These are phyloP conservation scores for Ashinkailepas kermadecensis DNA, from an alignment of 2,888 invertebrate species.

Conservation along the genomic window DNA sequence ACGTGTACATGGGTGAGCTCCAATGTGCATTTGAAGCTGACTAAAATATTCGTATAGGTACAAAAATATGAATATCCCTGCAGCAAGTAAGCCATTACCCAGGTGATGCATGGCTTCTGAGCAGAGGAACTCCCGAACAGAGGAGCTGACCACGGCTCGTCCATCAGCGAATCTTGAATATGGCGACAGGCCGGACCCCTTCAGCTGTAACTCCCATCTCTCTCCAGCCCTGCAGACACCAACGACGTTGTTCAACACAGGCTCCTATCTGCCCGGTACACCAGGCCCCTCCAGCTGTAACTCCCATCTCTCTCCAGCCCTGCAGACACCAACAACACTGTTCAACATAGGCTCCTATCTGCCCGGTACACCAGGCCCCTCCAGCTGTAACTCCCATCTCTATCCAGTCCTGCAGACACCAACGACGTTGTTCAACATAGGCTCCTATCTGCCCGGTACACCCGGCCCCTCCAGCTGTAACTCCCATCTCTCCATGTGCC, in stretches of 20 bases:
- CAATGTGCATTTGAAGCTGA: neutral
- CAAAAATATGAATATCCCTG: slow-evolving; percentile 31
- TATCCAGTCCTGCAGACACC: slow-evolving; percentile 41
- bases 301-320: slow-evolving; percentile 55
- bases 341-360: too few relatives aligned
- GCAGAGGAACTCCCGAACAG: slow-evolving; percentile 58
- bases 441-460: too few relatives aligned
- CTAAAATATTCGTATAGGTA: neutral
- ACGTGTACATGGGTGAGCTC: neutral
- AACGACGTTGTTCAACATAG: too few relatives aligned
- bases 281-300: slow-evolving; percentile 55
- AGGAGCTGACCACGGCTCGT: slow-evolving; percentile 54
- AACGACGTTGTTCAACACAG: too few relatives aligned
- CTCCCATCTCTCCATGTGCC: too few relatives aligned
- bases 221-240: slow-evolving; percentile 45
- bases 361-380: slow-evolving; percentile 36
- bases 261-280: too few relatives aligned
- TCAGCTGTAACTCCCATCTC: slow-evolving; percentile 59
- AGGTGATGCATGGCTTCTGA: slow-evolving; percentile 51
- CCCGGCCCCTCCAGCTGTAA: too few relatives aligned
- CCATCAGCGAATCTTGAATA: slow-evolving; percentile 58
- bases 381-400: slow-evolving; percentile 40
- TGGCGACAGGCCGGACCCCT: slow-evolving; percentile 58
- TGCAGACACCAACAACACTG: slow-evolving; percentile 33
- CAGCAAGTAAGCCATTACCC: slow-evolving; percentile 39